phyloP scores from a whole-genome alignment of 64 coral and sea anemone genomes.

The Montipora sp. region DNA sequence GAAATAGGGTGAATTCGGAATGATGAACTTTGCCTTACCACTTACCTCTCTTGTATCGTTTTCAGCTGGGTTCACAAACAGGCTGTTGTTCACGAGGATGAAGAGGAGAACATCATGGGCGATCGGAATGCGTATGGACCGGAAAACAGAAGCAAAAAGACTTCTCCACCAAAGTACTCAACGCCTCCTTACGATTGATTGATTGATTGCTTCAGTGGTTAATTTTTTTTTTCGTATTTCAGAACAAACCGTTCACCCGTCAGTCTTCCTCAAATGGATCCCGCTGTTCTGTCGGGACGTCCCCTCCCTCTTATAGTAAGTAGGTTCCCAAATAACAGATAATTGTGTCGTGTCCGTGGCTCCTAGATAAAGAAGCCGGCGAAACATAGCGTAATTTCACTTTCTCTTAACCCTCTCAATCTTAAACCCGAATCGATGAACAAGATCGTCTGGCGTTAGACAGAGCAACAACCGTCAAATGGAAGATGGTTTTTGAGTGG shows the following conservation, averaged over 20 bases:
- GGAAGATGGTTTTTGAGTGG: too few species aligned
- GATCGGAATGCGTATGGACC: constrained; percentile 51
- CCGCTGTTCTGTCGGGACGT: constrained; percentile 62
- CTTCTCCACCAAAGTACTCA: constrained; percentile 3
- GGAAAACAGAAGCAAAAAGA: constrained; percentile 50
- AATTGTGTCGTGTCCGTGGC: too few species aligned
- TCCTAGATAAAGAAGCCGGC: too few species aligned
- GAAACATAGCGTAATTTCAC: too few species aligned
- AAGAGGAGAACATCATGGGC: constrained; percentile 63
- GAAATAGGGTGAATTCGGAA: not conserved
- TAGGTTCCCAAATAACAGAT: not conserved
- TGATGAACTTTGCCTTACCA: too few species aligned
- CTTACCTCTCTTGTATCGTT: not conserved
- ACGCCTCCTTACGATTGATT: not conserved
- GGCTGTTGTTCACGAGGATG: constrained; percentile 80
- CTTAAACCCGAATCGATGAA: too few species aligned
- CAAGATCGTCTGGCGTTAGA: too few species aligned
- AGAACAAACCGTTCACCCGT: constrained; percentile 52
- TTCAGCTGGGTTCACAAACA: constrained; percentile 90
- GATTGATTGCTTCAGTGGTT: not conserved
- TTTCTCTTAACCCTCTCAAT: too few species aligned
- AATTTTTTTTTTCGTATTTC: not conserved
- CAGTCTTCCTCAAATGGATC: constrained; percentile 80
- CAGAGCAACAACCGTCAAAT: too few species aligned
- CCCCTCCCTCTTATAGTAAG: constrained; percentile 84